These are phyloP conservation scores for Dysmachus trigonus DNA, from an alignment of 2,888 invertebrate genomes.

Conservation along the genomic window DNA sequence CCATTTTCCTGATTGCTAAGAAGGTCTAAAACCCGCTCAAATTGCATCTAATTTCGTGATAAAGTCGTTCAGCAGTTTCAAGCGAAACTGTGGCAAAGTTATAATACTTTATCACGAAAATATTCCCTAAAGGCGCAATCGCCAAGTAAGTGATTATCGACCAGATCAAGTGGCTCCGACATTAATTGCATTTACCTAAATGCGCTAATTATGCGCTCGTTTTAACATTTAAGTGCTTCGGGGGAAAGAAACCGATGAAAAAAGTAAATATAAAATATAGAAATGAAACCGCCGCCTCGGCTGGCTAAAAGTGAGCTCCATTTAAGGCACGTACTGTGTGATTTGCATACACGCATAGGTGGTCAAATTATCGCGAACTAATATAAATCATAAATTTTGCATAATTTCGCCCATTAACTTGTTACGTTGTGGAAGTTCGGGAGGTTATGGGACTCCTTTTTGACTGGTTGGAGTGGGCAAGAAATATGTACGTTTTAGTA, in stretches of 20 bases:
- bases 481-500: not conserved
- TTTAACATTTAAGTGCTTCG: not conserved
- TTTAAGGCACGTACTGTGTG: not conserved
- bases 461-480: not conserved
- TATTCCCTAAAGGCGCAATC: not conserved
- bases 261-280: not conserved
- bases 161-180: not conserved
- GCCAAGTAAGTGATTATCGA: not conserved
- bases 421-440: not conserved
- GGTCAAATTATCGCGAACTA: not conserved
- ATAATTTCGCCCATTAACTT: not conserved
- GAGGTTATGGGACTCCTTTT: not conserved
- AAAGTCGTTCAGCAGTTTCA: not conserved
- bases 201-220: not conserved
- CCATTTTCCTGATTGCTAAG: not conserved
- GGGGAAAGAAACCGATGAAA: not conserved
- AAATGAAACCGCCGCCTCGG: not conserved
- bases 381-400: not conserved
- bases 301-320: not conserved
- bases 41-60: not conserved
- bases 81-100: not conserved
- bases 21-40: not conserved
- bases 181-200: not conserved
- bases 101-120: not conserved
- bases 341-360: not conserved